These are phyloP conservation scores for Buphagus erythrorhynchus DNA, from an alignment of 2,797 vertebrate genomes.

Conservation along the genomic window DNA sequence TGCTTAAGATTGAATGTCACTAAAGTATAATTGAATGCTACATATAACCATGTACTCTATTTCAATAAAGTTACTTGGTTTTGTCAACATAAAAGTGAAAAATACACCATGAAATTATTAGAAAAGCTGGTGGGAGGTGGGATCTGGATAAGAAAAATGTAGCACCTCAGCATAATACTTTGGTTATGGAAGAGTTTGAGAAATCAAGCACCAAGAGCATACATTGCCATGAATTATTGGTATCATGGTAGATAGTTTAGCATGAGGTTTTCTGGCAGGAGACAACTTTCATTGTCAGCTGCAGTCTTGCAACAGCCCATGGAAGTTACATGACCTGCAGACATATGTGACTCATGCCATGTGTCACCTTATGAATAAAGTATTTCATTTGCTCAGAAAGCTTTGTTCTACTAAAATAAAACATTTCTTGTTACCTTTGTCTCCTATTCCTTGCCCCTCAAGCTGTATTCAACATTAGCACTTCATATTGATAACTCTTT, in stretches of 20 bases:
- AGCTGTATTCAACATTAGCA: not conserved
- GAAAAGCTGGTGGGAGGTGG: not conserved
- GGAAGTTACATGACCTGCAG: not conserved
- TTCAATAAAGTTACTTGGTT: not conserved
- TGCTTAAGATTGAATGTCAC: not conserved
- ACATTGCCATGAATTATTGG: not conserved
- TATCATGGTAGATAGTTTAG: not conserved
- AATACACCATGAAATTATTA: not conserved
- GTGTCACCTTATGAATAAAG: not conserved
- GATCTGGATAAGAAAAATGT: not conserved
- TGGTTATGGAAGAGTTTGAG: slow-evolving; percentile 12
- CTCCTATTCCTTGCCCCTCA: not conserved
- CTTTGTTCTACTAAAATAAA: not conserved
- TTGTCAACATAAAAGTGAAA: not conserved
- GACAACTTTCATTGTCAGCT: not conserved
- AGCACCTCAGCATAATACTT: slow-evolving; percentile 46
- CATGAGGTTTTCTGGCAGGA: not conserved
- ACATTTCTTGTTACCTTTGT: not conserved
- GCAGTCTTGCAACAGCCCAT: not conserved
- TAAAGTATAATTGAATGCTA: not conserved
- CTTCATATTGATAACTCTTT: not conserved
- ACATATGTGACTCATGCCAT: not conserved
- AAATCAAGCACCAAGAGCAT: slow-evolving; percentile 44
- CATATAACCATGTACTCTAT: not conserved
- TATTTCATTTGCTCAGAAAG: not conserved